Evolutionary conservation across 2,113 vertebrate genomes (phyloP).

Genomic region (Gambusia holbrooki): DNA sequence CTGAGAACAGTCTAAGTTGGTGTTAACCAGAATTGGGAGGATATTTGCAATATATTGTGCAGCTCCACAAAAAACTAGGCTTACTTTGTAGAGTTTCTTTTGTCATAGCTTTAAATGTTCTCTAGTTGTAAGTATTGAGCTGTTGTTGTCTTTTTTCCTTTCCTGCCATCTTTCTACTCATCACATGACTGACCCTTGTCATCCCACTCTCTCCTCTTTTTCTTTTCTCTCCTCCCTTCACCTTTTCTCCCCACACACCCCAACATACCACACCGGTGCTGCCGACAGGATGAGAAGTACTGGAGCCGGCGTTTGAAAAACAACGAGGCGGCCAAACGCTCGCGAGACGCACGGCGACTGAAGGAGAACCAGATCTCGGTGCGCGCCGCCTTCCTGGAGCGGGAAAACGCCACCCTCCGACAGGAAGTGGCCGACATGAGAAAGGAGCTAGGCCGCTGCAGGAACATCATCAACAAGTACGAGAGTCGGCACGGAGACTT

Average conservation of each 20-base stretch:
- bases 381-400: conserved; percentile 95
- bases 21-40: no score
- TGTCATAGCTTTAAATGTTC: neutral
- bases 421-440: conserved; percentile 95
- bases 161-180: conserved; percentile 15
- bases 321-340: conserved; percentile 98
- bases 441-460: conserved; percentile 97
- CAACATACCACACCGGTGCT: conserved; percentile 30
- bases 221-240: conserved; percentile 12
- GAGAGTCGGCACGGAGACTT: conserved; percentile 92
- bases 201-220: conserved; percentile 20
- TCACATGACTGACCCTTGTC: conserved; percentile 58
- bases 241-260: conserved; percentile 40
- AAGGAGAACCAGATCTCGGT: conserved; percentile 99
- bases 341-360: conserved; percentile 91
- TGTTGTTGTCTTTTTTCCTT: conserved; percentile 16
- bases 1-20: no score
- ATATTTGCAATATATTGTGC: neutral
- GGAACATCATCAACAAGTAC: conserved; percentile 96
- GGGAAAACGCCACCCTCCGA: conserved; percentile 93
- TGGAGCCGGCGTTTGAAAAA: conserved; percentile 97
- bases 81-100: neutral
- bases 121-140: conserved; percentile 32
- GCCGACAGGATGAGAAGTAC: conserved; percentile 93
- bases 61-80: neutral